These are phyloP conservation scores for Plestiodon gilberti DNA, from an alignment of 2,113 vertebrate genomes.

Conservation along the genomic window DNA sequence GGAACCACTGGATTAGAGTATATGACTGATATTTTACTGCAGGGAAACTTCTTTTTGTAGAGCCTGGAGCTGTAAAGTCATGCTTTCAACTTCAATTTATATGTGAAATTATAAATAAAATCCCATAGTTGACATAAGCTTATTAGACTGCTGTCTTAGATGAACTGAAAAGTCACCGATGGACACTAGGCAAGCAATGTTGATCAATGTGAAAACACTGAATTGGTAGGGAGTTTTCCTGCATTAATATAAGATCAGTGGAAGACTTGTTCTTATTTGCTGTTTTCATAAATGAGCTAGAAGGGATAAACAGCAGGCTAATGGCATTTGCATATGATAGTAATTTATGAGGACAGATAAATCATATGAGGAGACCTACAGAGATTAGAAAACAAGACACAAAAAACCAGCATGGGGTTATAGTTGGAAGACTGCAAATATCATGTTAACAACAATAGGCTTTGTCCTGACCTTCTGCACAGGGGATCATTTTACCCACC, in stretches of 20 bases:
- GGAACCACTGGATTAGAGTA: background rate
- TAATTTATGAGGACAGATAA: conserved; percentile 34
- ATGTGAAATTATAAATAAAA: background rate
- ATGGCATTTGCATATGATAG: conserved; percentile 35
- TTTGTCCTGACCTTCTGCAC: conserved; percentile 15
- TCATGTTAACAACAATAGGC: conserved; percentile 25
- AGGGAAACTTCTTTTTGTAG: background rate
- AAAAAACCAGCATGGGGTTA: conserved; percentile 36
- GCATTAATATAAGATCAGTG: conserved; percentile 2
- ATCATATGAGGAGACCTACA: conserved; percentile 14
- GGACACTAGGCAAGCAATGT: background rate
- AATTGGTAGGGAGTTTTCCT: background rate
- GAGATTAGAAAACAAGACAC: conserved; percentile 34
- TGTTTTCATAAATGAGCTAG: conserved; percentile 23
- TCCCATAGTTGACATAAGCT: background rate
- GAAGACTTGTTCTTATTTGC: conserved; percentile 3
- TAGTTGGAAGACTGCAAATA: conserved; percentile 22
- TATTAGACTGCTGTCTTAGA: background rate
- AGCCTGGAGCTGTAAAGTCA: background rate
- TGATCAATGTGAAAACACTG: background rate
- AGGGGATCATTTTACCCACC: conserved; percentile 23
- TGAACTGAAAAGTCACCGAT: background rate
- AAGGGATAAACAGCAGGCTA: conserved; percentile 31
- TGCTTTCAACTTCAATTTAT: background rate
- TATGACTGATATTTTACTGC: background rate